Evolutionary conservation across 2,888 invertebrate species (phyloP).

Genomic region (Physocephala rufipes): DNA sequence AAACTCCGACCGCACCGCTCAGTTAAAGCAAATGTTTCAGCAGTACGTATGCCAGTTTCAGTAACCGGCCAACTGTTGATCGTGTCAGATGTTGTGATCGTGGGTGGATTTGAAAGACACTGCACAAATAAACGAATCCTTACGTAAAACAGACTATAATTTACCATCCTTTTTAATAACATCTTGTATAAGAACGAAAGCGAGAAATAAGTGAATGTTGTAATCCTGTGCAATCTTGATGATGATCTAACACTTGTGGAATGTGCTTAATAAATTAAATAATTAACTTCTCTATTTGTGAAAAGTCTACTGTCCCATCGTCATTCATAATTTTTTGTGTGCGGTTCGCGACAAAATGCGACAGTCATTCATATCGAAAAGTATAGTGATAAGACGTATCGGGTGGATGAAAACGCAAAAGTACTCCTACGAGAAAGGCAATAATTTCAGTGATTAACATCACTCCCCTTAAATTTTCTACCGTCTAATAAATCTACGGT

Average conservation of each 20-base stretch:
- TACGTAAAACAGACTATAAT: not conserved
- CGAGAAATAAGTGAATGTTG: not conserved
- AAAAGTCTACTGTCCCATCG: no score
- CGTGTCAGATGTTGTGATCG: conserved; percentile 14
- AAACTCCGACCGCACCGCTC: not conserved
- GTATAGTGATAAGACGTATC: not conserved
- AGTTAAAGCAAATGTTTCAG: conserved; percentile 14
- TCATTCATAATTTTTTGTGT: no score
- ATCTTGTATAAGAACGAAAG: not conserved
- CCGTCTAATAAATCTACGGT: no score
- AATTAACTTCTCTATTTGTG: conserved; percentile 16
- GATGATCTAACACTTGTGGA: conserved; percentile 23
- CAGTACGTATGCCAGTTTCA: conserved; percentile 12
- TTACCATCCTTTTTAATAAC: not conserved
- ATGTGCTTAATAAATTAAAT: conserved; percentile 32
- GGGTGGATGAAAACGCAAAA: not conserved
- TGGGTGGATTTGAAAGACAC: not conserved
- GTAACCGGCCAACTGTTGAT: conserved; percentile 43
- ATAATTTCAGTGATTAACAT: conserved; percentile 20
- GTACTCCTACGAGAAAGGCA: not conserved
- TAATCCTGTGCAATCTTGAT: not conserved
- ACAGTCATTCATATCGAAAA: no score
- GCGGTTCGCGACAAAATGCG: not conserved
- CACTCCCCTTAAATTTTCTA: no score
- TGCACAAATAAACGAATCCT: not conserved